A percentile compares a stretch with the other conserved stretches of the same genome.
phyloP scores from a whole-genome alignment of 2,888 invertebrate species.

The Orthonychiurus folsomi region DNA sequence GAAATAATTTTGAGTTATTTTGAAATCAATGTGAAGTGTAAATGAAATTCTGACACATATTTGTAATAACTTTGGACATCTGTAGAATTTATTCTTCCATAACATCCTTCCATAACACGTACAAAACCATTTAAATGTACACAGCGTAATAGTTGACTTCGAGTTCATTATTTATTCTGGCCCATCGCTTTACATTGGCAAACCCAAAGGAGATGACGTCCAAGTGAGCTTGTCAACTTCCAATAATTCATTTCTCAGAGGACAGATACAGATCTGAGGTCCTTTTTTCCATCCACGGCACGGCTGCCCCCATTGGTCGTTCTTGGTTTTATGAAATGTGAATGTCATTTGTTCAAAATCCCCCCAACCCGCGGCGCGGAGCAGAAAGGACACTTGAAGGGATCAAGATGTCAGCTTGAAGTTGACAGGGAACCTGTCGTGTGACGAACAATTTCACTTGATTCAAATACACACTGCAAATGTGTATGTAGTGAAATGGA shows the following conservation, averaged over 20 bases:
- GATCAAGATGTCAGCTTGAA: constrained; percentile 38
- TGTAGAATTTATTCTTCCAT: not conserved
- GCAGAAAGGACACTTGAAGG: constrained; percentile 15
- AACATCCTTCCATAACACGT: not conserved
- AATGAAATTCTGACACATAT: not conserved
- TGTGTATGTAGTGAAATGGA: too few species aligned
- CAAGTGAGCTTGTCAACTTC: constrained; percentile 22
- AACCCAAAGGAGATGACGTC: not conserved
- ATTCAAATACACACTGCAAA: too few species aligned
- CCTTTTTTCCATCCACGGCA: not conserved
- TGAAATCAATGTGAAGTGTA: too few species aligned
- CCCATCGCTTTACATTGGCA: not conserved
- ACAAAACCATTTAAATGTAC: not conserved
- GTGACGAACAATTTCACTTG: constrained; percentile 35
- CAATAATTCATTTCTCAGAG: constrained; percentile 37
- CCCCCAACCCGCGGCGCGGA: constrained; percentile 16
- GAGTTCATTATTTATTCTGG: not conserved
- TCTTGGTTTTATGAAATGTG: constrained; percentile 13
- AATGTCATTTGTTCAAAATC: constrained; percentile 34
- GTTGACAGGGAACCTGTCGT: constrained; percentile 36
- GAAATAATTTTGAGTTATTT: too few species aligned
- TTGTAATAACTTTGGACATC: not conserved
- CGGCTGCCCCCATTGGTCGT: not conserved
- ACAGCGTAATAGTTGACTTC: not conserved
- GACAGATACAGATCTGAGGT: constrained; percentile 34